phyloP scores from a whole-genome alignment of 2,797 vertebrate species.

The Pangasius larnaudii region DNA sequence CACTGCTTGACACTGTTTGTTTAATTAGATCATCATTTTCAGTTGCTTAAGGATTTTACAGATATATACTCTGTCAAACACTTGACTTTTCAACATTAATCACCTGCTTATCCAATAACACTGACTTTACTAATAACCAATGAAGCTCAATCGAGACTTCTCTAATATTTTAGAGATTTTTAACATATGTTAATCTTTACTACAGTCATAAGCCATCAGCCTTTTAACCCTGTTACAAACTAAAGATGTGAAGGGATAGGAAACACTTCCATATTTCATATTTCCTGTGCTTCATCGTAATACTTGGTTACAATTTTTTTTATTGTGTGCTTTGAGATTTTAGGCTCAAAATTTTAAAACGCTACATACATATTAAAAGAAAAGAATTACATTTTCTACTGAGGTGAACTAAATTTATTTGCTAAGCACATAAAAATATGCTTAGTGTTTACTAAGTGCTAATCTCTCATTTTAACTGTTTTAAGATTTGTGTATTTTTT shows the following conservation, averaged over 20 bases:
- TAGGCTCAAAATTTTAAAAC: neutral
- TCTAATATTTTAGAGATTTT: neutral
- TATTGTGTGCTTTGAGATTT: neutral
- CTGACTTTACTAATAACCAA: neutral
- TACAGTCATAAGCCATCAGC: neutral
- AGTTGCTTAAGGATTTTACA: neutral
- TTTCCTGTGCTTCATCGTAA: neutral
- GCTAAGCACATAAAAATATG: neutral
- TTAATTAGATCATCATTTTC: neutral
- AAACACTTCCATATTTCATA: neutral
- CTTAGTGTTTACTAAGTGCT: neutral
- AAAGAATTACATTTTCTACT: neutral
- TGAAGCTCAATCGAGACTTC: neutral
- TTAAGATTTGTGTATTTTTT: neutral
- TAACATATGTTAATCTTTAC: neutral
- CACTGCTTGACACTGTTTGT: neutral
- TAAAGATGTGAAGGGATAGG: neutral
- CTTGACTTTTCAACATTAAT: neutral
- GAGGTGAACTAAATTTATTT: neutral
- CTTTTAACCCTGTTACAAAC: neutral
- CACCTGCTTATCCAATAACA: neutral
- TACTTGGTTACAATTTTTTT: neutral
- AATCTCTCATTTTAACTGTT: neutral
- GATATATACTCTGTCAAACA: neutral
- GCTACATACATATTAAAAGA: neutral